These are phyloP conservation scores for Eulemur albifrons DNA, from an alignment of 2,797 vertebrate species.

Conservation along the genomic window DNA sequence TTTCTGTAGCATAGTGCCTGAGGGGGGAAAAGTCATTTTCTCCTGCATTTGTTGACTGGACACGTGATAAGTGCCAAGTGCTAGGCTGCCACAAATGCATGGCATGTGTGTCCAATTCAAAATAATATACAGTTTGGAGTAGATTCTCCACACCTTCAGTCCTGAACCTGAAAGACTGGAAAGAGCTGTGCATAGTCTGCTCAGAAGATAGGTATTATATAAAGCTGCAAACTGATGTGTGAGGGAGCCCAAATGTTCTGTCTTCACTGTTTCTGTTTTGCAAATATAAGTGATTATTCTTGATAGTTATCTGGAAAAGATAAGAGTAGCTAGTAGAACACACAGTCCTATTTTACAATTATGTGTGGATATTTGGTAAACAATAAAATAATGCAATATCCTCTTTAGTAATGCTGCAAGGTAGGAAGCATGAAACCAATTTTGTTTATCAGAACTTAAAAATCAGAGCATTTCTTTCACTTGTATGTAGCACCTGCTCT, in stretches of 20 bases:
- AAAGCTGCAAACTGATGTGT: neutral
- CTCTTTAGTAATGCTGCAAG: neutral
- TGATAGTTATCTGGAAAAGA: conserved; percentile 34
- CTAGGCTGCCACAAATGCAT: conserved; percentile 47
- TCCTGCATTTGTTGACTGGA: conserved; percentile 65
- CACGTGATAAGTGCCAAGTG: conserved; percentile 46
- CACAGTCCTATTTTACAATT: neutral
- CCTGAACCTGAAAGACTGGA: conserved; percentile 35
- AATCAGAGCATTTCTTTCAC: neutral
- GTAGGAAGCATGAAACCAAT: neutral
- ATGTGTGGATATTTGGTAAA: neutral
- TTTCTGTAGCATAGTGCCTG: conserved; percentile 40
- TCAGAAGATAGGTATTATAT: neutral
- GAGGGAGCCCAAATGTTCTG: neutral
- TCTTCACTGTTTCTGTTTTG: neutral
- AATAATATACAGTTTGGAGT: conserved; percentile 72
- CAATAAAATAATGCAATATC: conserved; percentile 4
- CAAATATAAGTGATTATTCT: conserved; percentile 10
- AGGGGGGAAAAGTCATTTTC: conserved; percentile 68
- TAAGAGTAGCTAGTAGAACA: neutral
- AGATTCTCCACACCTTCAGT: conserved; percentile 54
- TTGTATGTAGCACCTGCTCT: neutral
- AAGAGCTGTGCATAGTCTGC: conserved; percentile 14
- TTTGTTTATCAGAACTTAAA: conserved; percentile 9
- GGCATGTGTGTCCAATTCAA: conserved; percentile 76